These are phyloP conservation scores for Pyxicephalus adspersus DNA, from an alignment of 2,113 vertebrate genomes.

Conservation along the genomic window DNA sequence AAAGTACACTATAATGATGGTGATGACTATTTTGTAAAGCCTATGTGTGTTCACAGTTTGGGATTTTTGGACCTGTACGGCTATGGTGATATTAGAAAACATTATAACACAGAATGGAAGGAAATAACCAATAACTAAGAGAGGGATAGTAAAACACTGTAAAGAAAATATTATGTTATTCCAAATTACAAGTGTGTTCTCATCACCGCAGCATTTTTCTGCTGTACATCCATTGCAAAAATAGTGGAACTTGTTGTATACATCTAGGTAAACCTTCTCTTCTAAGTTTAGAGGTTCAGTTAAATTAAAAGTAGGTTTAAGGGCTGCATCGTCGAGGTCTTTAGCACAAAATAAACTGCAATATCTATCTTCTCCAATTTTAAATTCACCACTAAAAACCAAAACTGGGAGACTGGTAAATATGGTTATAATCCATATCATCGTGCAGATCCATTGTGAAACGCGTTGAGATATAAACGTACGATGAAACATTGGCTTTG, in stretches of 20 bases:
- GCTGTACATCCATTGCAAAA: neutral
- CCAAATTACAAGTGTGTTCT: neutral
- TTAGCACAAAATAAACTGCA: neutral
- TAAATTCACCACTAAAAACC: neutral
- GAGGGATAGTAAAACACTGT: neutral
- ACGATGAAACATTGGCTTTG: slow-evolving; percentile 16
- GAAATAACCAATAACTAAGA: slow-evolving; percentile 7
- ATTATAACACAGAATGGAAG: slow-evolving; percentile 5
- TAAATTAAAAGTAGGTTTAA: neutral
- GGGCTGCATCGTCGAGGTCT: neutral
- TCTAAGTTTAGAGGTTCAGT: neutral
- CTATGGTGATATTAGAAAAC: slow-evolving; percentile 13
- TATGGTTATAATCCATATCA: neutral
- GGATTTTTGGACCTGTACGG: slow-evolving; percentile 1
- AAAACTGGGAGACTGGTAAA: neutral
- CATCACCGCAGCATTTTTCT: neutral
- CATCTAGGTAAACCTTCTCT: neutral
- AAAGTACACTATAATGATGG: neutral
- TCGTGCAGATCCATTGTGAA: neutral
- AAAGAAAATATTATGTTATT: neutral
- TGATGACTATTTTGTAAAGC: neutral
- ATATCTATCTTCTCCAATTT: neutral
- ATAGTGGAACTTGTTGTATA: neutral
- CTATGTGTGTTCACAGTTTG: neutral
- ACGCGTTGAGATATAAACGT: neutral